phyloP scores from a whole-genome alignment of 2,113 vertebrate species.

The Forbesichthys agassizii region DNA sequence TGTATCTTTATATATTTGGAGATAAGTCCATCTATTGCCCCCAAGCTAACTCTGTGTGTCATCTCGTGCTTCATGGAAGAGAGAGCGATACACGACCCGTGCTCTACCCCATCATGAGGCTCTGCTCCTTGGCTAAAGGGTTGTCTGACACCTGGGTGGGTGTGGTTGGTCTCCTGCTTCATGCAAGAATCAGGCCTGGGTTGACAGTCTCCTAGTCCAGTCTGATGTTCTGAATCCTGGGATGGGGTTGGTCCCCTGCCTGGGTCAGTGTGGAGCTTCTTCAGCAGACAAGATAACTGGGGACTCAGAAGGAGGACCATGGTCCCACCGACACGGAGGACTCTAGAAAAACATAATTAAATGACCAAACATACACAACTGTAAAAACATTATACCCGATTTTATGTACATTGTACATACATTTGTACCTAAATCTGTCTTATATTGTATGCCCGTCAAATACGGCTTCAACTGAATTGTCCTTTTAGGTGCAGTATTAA shows the following conservation, averaged over 20 bases:
- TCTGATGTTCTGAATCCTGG: background rate
- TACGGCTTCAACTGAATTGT: too few species aligned
- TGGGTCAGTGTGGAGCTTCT: slow-evolving; percentile 46
- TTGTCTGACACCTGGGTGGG: background rate
- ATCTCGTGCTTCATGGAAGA: slow-evolving; percentile 72
- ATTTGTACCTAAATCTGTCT: too few species aligned
- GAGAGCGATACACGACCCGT: slow-evolving; percentile 10
- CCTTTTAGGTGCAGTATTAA: background rate
- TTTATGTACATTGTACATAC: too few species aligned
- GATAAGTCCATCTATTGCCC: slow-evolving; percentile 85
- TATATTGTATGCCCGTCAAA: too few species aligned
- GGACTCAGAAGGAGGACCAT: slow-evolving; percentile 84
- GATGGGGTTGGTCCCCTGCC: background rate
- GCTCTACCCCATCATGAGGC: background rate
- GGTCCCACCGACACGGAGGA: slow-evolving; percentile 80
- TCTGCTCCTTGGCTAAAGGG: slow-evolving; percentile 8
- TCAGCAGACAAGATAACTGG: slow-evolving; percentile 71
- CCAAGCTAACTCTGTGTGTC: slow-evolving; percentile 81
- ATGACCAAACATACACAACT: background rate
- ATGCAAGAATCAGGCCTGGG: slow-evolving; percentile 48
- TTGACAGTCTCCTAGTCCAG: slow-evolving; percentile 8
- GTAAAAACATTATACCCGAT: background rate
- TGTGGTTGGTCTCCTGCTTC: slow-evolving; percentile 38
- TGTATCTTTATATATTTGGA: slow-evolving; percentile 82
- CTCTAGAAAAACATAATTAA: slow-evolving; percentile 65